Evolutionary conservation across 37 sponge, comb jelly and placozoan species (phyloP).

Genomic region (Cladorhizidae sp.): DNA sequence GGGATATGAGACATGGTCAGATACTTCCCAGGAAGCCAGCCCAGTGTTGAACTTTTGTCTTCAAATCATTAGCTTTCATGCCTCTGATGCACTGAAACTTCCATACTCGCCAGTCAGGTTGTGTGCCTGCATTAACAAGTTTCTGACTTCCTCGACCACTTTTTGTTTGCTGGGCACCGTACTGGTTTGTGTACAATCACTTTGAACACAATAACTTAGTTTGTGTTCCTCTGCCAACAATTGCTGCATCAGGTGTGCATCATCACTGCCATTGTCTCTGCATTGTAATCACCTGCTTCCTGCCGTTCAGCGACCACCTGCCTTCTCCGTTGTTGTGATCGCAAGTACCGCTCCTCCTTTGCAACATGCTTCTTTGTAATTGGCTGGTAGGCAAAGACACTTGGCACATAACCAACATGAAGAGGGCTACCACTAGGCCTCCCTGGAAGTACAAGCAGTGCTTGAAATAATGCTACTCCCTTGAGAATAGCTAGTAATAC

Average conservation of each 20-base stretch:
- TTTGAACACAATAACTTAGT: too few species aligned
- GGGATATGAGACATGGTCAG: background rate
- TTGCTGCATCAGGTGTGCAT: background rate
- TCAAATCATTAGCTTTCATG: background rate
- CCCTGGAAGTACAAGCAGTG: too few species aligned
- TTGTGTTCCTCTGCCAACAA: background rate
- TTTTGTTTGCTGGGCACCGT: background rate
- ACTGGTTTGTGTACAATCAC: too few species aligned
- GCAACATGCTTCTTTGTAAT: background rate
- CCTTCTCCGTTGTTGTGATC: background rate
- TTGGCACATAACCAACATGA: slow-evolving; percentile 10
- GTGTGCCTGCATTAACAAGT: background rate
- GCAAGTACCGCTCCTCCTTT: background rate
- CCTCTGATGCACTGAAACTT: background rate
- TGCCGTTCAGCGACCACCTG: background rate
- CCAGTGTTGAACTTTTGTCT: background rate
- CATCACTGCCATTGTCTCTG: background rate
- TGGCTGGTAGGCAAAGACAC: background rate
- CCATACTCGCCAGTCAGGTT: background rate
- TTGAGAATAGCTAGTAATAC: too few species aligned
- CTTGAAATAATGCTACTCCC: too few species aligned
- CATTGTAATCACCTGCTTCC: background rate
- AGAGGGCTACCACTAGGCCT: too few species aligned
- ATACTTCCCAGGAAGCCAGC: slow-evolving; percentile 4
- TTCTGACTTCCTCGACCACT: background rate